phyloP scores from a whole-genome alignment of 2,888 invertebrate species.

The Cantharis flavilabris region DNA sequence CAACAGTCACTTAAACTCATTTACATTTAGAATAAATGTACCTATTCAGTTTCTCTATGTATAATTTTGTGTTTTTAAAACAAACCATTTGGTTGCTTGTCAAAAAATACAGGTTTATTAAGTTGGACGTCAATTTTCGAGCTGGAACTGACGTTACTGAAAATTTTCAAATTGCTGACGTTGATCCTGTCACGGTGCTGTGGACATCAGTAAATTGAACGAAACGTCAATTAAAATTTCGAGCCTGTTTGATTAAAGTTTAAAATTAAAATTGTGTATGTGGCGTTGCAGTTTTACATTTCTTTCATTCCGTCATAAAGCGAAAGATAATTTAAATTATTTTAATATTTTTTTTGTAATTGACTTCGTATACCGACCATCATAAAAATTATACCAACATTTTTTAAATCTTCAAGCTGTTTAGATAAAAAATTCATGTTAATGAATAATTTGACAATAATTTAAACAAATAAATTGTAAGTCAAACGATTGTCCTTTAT shows the following conservation, averaged over 20 bases:
- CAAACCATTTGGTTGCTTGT: background rate
- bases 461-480: no score
- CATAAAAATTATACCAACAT: background rate
- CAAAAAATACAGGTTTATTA: background rate
- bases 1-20: background rate
- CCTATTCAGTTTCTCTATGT: background rate
- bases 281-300: background rate
- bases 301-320: background rate
- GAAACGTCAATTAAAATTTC: constrained; percentile 18
- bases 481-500: background rate
- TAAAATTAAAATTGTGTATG: constrained; percentile 12
- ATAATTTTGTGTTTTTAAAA: background rate
- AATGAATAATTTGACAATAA: no score
- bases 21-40: background rate
- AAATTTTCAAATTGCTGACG: constrained; percentile 5
- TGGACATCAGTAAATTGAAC: constrained; percentile 14
- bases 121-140: constrained; percentile 14
- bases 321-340: background rate
- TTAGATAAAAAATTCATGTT: background rate
- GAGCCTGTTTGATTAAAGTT: constrained; percentile 9
- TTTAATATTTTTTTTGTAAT: background rate
- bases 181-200: constrained; percentile 1
- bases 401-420: background rate
- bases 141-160: constrained; percentile 5
- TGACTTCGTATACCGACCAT: background rate